Base-by-base conservation (phyloP, 2,113 vertebrate species). In the Zapornia atra region DNA sequence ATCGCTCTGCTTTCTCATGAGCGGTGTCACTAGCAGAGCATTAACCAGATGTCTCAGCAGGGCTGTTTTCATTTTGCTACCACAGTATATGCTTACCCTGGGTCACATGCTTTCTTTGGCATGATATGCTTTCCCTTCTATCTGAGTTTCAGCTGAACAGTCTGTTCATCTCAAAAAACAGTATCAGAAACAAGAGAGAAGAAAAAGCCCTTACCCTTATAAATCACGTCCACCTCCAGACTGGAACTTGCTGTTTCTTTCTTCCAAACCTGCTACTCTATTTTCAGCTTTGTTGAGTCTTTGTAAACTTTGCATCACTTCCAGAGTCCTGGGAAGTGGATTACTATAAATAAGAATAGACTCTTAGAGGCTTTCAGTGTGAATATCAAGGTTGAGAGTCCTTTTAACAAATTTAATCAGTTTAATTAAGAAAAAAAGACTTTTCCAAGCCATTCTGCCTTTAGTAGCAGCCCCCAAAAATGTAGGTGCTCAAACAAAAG, bases 1-100 rank as follows among this genome's bases (percentile, higher is more conserved):
- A 78, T 72, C 25, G 0, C 36, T 65, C 65, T 31, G 44, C 73
- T 82, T 94, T 97, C 95, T 82, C 94, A 95, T 56, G 76, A 94
- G 25, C 3, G 5, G 48, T 75, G 42, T 86, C 89, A 82, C 88
- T 20, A 57, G 51, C 4, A 73, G 38, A 92, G 69, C 34, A 57
- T 6, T 31, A 42, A 78, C 42, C 64, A 83, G 83, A 70, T 65
- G n/a, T 82, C 75, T 95, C 93, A 86, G 87, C 19, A 9, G 40
- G 24, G 25, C 75, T 91, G 59, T 68, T 95, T 59, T 38, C 71
- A 63, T 79, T 83, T 83, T 71, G 24, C 20, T 81, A 19, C 71
- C 42, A 40, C 2, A 29, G 36, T 60, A 44, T 34, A 12, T 29
- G 34, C 36, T 59, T 28, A 48, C 44, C 33, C 34, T 42, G 29